Conservation (phyloP, 2,113 vertebrate genomes). For the Vulpes lagopus region DNA sequence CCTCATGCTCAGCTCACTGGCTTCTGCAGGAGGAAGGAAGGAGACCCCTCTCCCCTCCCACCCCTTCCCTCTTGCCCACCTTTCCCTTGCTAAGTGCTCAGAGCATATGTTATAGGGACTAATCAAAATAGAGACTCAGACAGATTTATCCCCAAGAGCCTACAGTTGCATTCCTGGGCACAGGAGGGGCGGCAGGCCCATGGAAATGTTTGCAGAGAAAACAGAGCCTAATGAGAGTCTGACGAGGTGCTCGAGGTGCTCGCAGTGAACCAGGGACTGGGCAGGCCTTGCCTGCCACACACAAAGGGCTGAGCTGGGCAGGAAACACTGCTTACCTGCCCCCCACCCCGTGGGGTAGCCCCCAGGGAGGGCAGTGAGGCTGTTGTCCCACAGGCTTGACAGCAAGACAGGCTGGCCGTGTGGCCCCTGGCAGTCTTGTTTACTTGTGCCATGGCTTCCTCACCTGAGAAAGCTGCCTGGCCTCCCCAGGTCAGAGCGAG, state of each 20-base stretch:
- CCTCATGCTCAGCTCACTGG: neutral
- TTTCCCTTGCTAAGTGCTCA: slow-evolving; percentile 83
- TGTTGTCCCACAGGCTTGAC: neutral
- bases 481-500: neutral
- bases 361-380: accelerated
- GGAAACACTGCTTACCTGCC: slow-evolving; percentile 84
- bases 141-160: slow-evolving; percentile 85
- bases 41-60: slow-evolving; percentile 66
- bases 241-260: slow-evolving; percentile 85
- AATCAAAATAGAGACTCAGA: slow-evolving; percentile 88
- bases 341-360: accelerated
- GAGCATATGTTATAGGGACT: slow-evolving; percentile 83
- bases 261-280: slow-evolving; percentile 83
- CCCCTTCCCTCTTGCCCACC: slow-evolving; percentile 79
- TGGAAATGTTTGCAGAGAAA: slow-evolving; percentile 87
- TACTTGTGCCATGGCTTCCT: neutral
- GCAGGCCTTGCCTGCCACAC: slow-evolving; percentile 83
- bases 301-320: slow-evolving; percentile 82
- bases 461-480: neutral
- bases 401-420: neutral
- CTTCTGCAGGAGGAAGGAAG: slow-evolving; percentile 59
- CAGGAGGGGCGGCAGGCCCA: slow-evolving; percentile 75
- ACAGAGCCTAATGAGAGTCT: slow-evolving; percentile 87
- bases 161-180: slow-evolving; percentile 84
- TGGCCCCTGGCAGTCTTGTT: neutral